These are phyloP conservation scores for Chamaea fasciata DNA, from an alignment of 2,113 vertebrate species.

Conservation along the genomic window DNA sequence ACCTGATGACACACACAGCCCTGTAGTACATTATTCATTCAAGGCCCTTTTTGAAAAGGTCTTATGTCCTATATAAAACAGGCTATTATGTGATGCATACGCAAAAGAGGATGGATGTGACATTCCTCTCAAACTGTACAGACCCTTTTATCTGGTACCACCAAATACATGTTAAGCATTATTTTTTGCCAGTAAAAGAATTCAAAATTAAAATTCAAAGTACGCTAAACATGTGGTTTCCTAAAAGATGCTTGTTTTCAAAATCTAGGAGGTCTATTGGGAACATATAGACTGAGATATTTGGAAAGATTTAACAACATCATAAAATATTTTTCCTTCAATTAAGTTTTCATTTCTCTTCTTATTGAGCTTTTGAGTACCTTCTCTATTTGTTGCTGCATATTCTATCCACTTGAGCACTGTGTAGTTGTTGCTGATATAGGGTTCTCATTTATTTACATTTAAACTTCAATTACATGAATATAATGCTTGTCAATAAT, in stretches of 20 bases:
- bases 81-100: conserved; percentile 58
- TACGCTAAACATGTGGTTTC: background rate
- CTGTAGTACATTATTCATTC: conserved; percentile 61
- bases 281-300: background rate
- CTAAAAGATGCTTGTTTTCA: background rate
- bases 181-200: conserved; percentile 17
- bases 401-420: background rate
- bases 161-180: background rate
- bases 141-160: conserved; percentile 6
- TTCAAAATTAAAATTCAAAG: background rate
- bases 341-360: background rate
- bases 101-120: conserved; percentile 52
- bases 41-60: conserved; percentile 46
- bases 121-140: conserved; percentile 21
- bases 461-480: conserved; percentile 10
- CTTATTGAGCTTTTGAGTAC: background rate
- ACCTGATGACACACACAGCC: conserved; percentile 9
- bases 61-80: conserved; percentile 59
- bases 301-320: background rate
- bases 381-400: background rate
- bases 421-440: background rate
- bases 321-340: background rate
- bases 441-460: background rate
- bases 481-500: conserved; percentile 8
- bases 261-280: background rate